Base-by-base conservation (phyloP, 2,888 invertebrate species). In the Stegana nigrithorax region DNA sequence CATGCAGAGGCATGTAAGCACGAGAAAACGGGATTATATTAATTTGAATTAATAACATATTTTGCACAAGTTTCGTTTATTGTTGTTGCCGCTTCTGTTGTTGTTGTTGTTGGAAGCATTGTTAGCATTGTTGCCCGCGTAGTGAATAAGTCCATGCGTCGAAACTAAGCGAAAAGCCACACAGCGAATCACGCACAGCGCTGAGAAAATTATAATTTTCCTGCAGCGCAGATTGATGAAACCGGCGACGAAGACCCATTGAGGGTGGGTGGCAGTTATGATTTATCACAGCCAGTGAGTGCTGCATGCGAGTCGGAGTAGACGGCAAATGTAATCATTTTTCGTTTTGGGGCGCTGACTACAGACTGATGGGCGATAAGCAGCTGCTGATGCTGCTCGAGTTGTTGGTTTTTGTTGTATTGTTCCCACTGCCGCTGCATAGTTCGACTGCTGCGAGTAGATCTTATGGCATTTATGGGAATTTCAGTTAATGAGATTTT, bases 21-120 rank as follows among this genome's bases (percentile, higher is more conserved):
- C 17, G 6, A 17, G 53, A 68, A 74, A 68, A 81, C 77, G 69
- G 70, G 74, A 81, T 81, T 80, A 78, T 77, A 80, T 82, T 81
- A 81, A 82, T 80, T 82, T 78, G 72, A 80, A 80, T 81, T 82
- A 82, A 81, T 82, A 78, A 81, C 81, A 81, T 80, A 81, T 80
- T 82, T 81, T 78, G 71, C 73, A 72, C 64, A 47, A 63, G 63
- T 60, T 62, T 67, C 70, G 72, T 69, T n/a, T n/a, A 74, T 75
- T 55, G 19, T 55, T 55, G 32, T 32, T 36, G 36, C 21, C n/a
- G n/a, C n/a, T n/a, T n/a, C n/a, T n/a, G n/a, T n/a, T n/a, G n/a
- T n/a, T n/a, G n/a, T n/a, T n/a, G n/a, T n/a, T n/a, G n/a, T n/a
- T n/a, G n/a, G n/a, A n/a, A n/a, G n/a, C n/a, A n/a, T n/a, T n/a